These are phyloP conservation scores for Lamellibrachia luymesi DNA, from an alignment of 1,140 invertebrate species.

Conservation along the genomic window DNA sequence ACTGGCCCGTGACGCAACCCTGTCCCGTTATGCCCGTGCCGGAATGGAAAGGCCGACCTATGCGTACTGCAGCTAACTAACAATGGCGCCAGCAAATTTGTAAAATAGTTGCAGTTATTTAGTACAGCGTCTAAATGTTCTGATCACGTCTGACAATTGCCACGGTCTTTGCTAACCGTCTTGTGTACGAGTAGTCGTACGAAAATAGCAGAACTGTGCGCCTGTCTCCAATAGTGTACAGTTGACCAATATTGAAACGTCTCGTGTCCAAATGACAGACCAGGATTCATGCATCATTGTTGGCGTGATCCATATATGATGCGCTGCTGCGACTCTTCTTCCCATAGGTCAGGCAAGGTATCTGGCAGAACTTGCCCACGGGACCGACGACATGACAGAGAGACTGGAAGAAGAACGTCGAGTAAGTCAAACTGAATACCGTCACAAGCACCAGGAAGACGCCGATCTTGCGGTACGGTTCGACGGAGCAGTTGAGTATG, in stretches of 20 bases:
- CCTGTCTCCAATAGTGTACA: neutral
- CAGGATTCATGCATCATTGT: neutral
- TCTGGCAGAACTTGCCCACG: slow-evolving; percentile 56
- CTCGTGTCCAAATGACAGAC: neutral
- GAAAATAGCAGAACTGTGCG: neutral
- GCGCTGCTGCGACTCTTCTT: neutral
- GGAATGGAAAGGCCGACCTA: too few relatives aligned
- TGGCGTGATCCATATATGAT: neutral
- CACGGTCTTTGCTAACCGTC: too few relatives aligned
- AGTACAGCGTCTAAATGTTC: too few relatives aligned
- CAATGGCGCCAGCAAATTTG: too few relatives aligned
- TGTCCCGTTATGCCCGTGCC: too few relatives aligned
- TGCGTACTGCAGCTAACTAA: too few relatives aligned
- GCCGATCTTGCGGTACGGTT: slow-evolving; percentile 93
- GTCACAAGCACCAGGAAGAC: slow-evolving; percentile 89
- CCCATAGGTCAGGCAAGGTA: slow-evolving; percentile 32
- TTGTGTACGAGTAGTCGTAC: too few relatives aligned
- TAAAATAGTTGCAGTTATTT: too few relatives aligned
- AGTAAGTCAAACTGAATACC: slow-evolving; percentile 86
- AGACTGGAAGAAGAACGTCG: slow-evolving; percentile 89
- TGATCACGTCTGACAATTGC: too few relatives aligned
- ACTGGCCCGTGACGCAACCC: too few relatives aligned
- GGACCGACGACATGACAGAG: slow-evolving; percentile 67
- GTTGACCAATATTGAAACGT: neutral
- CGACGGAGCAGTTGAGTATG: slow-evolving; percentile 81